phyloP scores from a whole-genome alignment of 2,888 invertebrate species.

The Rhimphoctona megacephalus region DNA sequence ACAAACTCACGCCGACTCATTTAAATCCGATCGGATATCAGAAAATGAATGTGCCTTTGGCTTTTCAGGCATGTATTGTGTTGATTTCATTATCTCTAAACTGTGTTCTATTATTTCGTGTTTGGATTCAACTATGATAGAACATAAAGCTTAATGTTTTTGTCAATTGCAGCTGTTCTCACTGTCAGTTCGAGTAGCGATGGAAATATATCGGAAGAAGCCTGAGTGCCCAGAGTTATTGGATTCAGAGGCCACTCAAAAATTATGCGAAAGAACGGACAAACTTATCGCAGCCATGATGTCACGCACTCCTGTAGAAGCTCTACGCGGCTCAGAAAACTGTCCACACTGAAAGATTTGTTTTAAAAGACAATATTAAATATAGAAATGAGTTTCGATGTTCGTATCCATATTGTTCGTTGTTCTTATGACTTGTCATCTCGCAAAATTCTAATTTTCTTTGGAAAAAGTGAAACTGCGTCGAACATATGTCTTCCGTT shows the following conservation, averaged over 20 bases:
- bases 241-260: slow-evolving; percentile 29
- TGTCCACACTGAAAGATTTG: slow-evolving; percentile 11
- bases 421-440: neutral
- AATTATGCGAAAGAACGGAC: slow-evolving; percentile 2
- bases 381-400: neutral
- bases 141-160: neutral
- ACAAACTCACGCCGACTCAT: slow-evolving; percentile 14
- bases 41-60: slow-evolving; percentile 27
- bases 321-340: slow-evolving; percentile 3
- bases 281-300: slow-evolving; percentile 19
- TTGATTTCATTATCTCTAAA: neutral
- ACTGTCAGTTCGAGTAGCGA: slow-evolving; percentile 3
- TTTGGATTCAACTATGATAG: neutral
- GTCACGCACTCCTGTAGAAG: slow-evolving; percentile 21
- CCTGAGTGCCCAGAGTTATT: slow-evolving; percentile 7
- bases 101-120: neutral
- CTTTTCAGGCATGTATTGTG: slow-evolving; percentile 6
- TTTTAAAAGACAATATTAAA: neutral
- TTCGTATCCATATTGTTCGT: neutral
- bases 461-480: neutral
- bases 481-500: neutral
- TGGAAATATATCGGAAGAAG: slow-evolving; percentile 11
- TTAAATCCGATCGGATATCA: slow-evolving; percentile 14
- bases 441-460: neutral
- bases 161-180: slow-evolving; percentile 14